A percentile compares a stretch with the other conserved stretches of the same genome.
Evolutionary conservation across 2,113 vertebrate genomes (phyloP).

Genomic region (Clarias gariepinus): DNA sequence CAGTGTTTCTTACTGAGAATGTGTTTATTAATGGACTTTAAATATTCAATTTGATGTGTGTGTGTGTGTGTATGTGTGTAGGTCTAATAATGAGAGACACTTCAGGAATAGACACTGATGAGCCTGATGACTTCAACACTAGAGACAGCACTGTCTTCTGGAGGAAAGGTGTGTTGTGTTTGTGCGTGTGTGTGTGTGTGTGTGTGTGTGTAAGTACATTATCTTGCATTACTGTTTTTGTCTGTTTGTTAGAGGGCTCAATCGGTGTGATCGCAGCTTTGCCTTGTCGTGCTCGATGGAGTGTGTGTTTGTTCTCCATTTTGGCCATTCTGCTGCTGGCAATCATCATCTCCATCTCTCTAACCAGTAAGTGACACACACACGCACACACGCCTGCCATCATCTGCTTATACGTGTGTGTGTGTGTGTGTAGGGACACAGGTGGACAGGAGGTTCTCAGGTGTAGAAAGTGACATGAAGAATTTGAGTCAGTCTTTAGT

Average conservation of each 20-base stretch:
- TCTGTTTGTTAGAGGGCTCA: constrained; percentile 25
- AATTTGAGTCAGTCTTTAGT: constrained; percentile 46
- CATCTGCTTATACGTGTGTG: constrained; percentile 5
- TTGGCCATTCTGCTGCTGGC: constrained; percentile 49
- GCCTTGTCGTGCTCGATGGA: constrained; percentile 46
- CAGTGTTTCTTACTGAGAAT: not conserved
- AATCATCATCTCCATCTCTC: constrained; percentile 65
- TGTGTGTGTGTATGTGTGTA: constrained; percentile 22
- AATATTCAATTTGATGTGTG: not conserved
- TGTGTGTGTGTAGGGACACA: constrained; percentile 45
- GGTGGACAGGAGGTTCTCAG: constrained; percentile 46
- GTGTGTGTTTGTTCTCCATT: constrained; percentile 56
- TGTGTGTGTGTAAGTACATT: not conserved
- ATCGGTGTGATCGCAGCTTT: not conserved
- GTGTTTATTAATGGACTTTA: not conserved
- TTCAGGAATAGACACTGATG: constrained; percentile 2
- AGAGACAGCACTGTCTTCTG: constrained; percentile 48
- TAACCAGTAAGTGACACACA: constrained; percentile 52
- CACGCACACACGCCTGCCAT: not conserved
- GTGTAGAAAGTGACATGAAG: constrained; percentile 29
- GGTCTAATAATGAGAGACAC: constrained; percentile 32
- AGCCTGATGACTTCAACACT: constrained; percentile 47
- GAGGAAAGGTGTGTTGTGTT: constrained; percentile 47
- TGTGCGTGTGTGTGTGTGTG: not conserved
- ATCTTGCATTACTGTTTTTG: not conserved